Evolutionary conservation across 1,140 invertebrate genomes (phyloP), one percentile per base, ranked within the genome.

Genomic region (Glossosoma conforme): DNA sequence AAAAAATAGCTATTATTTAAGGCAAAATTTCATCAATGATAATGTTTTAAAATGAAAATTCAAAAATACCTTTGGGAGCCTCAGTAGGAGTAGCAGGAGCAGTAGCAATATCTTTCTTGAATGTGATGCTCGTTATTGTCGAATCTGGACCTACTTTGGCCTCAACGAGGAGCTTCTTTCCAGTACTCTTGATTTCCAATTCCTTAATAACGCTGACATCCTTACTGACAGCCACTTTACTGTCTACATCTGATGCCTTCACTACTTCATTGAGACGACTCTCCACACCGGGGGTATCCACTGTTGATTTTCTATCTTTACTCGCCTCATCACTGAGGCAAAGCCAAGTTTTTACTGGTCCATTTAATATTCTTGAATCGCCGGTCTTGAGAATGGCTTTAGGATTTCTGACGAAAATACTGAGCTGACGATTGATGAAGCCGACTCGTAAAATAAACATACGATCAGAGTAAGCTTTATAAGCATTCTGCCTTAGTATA

Each of bases 61-160:
- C n/a, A n/a, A n/a, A n/a, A n/a, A n/a, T n/a, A n/a, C 54, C 49
- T 48, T 56, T 51, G 13, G 49, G 44, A 24, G 32, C 4, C n/a
- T 51, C 48, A n/a, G 6, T 21, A 2, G 44, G 20, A n/a, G 21
- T n/a, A 30, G 45, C 41, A 3, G 24, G 2, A 20, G 13, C 18
- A n/a, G 21, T 32, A 20, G 13, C 18, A n/a, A 24, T 32, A 30
- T 44, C 44, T 44, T 56, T 56, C 24, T 47, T 56, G 22, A 56
- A 37, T 8, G 49, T 48, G n/a, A 56, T 48, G 25, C 41, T 47
- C 1, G 48, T 52, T 4, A 56, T 56, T 3, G 44, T 44, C 1
- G 44, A 48, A 48, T 56, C 44, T 14, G 32, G 13, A 28, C 20
- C 49, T 2, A 51, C 41, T 13, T 19, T 48, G 14, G 54, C 54